These are phyloP conservation scores for Paraplagusia blochii DNA, from an alignment of 2,113 vertebrate genomes.

Conservation along the genomic window DNA sequence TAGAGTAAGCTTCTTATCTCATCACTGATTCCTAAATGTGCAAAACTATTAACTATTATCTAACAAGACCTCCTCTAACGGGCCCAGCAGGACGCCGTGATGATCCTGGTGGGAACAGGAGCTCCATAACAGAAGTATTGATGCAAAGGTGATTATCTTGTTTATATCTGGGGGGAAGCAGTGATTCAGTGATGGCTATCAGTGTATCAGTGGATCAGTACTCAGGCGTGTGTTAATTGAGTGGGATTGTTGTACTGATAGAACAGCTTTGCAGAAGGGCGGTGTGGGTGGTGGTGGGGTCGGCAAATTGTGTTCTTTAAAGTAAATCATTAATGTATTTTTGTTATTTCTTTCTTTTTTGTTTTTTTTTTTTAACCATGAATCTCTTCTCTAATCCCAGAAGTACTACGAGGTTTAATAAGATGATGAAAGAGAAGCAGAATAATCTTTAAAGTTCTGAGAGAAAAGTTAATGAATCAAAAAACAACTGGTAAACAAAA, in stretches of 20 bases:
- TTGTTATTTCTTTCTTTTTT: too few relatives aligned
- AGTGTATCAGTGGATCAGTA: conserved; percentile 37
- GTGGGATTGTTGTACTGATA: conserved; percentile 41
- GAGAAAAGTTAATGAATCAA: too few relatives aligned
- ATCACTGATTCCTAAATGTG: conserved; percentile 30
- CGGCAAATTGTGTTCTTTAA: conserved; percentile 16
- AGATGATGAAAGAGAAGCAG: too few relatives aligned
- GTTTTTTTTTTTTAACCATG: too few relatives aligned
- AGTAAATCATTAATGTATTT: too few relatives aligned
- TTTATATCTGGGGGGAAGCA: conserved; percentile 19
- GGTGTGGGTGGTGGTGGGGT: too few relatives aligned
- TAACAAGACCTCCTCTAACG: conserved; percentile 34
- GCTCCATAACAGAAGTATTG: conserved; percentile 22
- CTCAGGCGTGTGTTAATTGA: conserved; percentile 52
- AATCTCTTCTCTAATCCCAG: too few relatives aligned
- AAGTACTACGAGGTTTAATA: too few relatives aligned
- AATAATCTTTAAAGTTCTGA: too few relatives aligned
- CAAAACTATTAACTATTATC: conserved; percentile 14
- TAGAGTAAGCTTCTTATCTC: conserved; percentile 10
- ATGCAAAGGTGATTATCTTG: conserved; percentile 49
- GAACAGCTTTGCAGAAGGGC: conserved; percentile 9
- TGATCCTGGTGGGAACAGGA: conserved; percentile 35
- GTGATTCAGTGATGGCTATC: conserved; percentile 49
- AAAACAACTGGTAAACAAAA: background rate
- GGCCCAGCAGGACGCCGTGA: conserved; percentile 22